A percentile compares a stretch with the other conserved stretches of the same genome.
phyloP scores from a whole-genome alignment of 2,888 invertebrate genomes.

The Patella ulyssiponensis region DNA sequence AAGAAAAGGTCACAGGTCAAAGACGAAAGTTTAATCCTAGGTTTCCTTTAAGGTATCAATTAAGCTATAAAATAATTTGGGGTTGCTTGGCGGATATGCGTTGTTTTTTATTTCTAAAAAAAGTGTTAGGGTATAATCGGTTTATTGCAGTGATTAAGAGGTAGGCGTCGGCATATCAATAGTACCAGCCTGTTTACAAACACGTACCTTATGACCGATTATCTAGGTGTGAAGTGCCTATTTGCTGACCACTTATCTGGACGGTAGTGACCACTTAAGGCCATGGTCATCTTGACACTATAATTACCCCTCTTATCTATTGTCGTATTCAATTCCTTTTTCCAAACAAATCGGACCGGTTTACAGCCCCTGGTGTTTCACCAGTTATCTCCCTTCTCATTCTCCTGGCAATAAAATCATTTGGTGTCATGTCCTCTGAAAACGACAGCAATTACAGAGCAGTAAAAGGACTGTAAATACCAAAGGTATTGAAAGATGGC shows the following conservation, averaged over 20 bases:
- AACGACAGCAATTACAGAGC: not conserved
- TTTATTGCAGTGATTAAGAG: conserved; percentile 1
- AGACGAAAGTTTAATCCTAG: too few relatives aligned
- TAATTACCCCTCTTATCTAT: conserved; percentile 10
- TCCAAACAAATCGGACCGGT: not conserved
- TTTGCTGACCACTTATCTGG: conserved; percentile 7
- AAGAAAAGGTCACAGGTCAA: too few relatives aligned
- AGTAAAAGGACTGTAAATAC: conserved; percentile 3
- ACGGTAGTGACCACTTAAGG: conserved; percentile 12
- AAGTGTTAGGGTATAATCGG: not conserved
- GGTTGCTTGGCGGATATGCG: too few relatives aligned
- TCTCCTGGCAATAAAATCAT: conserved; percentile 10
- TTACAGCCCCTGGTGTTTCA: conserved; percentile 9
- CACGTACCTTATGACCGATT: not conserved
- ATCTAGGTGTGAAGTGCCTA: not conserved
- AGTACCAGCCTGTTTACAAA: not conserved
- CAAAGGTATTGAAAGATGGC: not conserved
- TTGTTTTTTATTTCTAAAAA: too few relatives aligned
- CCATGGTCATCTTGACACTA: conserved; percentile 7
- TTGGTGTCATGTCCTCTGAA: conserved; percentile 4
- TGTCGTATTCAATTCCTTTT: not conserved
- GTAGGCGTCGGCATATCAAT: not conserved
- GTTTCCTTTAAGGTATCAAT: too few relatives aligned
- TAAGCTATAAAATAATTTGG: too few relatives aligned
- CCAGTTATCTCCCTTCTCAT: conserved; percentile 11